These are phyloP conservation scores for Vicugna pacos DNA, from an alignment of 2,113 vertebrate genomes.

Conservation along the genomic window DNA sequence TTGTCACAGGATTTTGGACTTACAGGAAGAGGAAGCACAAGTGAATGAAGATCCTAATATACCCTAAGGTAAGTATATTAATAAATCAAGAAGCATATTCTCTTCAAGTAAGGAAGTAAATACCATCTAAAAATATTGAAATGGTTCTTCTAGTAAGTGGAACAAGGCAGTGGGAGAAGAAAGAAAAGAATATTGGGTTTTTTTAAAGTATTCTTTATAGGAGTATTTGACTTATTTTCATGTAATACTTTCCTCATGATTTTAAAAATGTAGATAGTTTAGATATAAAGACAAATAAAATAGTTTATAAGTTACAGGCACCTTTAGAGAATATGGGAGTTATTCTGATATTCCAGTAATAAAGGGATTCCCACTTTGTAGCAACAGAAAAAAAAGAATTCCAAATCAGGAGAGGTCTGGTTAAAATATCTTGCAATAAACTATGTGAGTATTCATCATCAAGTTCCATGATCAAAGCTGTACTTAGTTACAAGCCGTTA, in stretches of 20 bases:
- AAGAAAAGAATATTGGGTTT: background rate
- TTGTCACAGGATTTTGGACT: background rate
- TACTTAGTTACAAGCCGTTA: background rate
- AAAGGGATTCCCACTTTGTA: background rate
- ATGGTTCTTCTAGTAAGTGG: background rate
- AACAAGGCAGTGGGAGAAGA: background rate
- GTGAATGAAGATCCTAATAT: background rate
- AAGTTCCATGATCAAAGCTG: background rate
- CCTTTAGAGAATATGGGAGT: background rate
- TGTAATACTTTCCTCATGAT: background rate
- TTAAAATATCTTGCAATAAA: constrained; percentile 20
- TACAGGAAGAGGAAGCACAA: background rate
- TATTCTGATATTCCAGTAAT: background rate
- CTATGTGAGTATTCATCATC: background rate
- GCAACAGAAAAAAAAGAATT: background rate
- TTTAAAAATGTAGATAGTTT: constrained; percentile 4
- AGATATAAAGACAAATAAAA: constrained; percentile 40
- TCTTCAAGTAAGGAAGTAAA: constrained; percentile 40
- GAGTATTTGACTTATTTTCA: constrained; percentile 15
- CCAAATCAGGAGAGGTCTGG: background rate
- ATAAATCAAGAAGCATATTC: constrained; percentile 5
- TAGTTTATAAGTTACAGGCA: background rate
- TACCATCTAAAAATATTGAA: background rate
- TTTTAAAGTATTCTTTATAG: background rate
- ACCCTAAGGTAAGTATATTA: background rate